phyloP scores from a whole-genome alignment of 2,888 invertebrate species.

The Polyommatus icarus region DNA sequence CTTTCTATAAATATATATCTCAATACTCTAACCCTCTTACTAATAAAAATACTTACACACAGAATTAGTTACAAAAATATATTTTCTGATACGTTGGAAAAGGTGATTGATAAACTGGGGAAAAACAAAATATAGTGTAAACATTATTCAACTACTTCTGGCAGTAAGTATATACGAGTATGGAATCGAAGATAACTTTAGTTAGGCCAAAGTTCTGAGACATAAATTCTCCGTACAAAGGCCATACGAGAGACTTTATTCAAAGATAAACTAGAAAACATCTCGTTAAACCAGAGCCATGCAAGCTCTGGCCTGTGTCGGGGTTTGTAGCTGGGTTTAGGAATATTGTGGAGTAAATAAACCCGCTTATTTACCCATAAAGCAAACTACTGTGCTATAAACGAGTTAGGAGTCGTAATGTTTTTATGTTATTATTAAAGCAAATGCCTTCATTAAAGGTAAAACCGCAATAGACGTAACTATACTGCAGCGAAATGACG shows the following conservation, averaged over 20 bases:
- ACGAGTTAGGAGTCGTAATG: not conserved
- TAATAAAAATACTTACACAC: not conserved
- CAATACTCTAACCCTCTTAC: not conserved
- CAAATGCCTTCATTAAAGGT: not conserved
- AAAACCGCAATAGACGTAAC: not conserved
- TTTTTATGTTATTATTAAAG: not conserved
- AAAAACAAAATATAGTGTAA: too few species aligned
- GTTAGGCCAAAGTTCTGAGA: not conserved
- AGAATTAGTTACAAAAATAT: too few species aligned
- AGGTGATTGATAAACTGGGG: too few species aligned
- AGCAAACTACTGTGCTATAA: not conserved
- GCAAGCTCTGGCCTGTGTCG: not conserved
- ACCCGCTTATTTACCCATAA: not conserved
- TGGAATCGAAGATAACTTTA: not conserved
- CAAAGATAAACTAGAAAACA: conserved; percentile 4
- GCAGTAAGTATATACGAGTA: too few species aligned
- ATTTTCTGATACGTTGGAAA: not conserved
- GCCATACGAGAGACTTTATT: conserved; percentile 1
- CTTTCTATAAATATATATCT: not conserved
- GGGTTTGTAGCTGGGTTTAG: not conserved
- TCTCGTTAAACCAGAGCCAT: not conserved
- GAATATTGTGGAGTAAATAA: not conserved
- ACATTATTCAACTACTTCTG: too few species aligned
- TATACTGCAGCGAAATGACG: not conserved
- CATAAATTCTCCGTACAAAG: not conserved